These are phyloP conservation scores for Caenorhabditis drosophilae DNA, from an alignment of 2,888 invertebrate genomes.

Conservation along the genomic window DNA sequence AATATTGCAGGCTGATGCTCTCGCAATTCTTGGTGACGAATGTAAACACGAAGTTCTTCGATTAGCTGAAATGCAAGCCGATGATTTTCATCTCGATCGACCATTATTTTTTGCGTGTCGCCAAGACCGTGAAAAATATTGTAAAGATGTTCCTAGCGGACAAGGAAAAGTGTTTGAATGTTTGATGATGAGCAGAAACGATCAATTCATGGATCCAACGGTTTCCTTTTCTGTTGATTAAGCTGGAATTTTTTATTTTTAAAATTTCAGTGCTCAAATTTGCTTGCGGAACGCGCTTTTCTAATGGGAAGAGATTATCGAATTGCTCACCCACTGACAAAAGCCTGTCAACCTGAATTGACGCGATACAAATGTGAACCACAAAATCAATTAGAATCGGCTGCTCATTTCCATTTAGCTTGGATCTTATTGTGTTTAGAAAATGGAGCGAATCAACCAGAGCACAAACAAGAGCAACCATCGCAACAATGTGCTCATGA, in stretches of 20 bases:
- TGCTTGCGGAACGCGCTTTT: slow-evolving; percentile 84
- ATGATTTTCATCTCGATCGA: slow-evolving; percentile 85
- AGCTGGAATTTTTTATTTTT: slow-evolving; percentile 2
- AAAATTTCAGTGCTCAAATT: slow-evolving; percentile 78
- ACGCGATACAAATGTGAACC: slow-evolving; percentile 77
- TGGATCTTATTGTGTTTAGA: slow-evolving; percentile 88
- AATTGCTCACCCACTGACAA: slow-evolving; percentile 84
- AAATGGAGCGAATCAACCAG: slow-evolving; percentile 68
- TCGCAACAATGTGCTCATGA: slow-evolving; percentile 83
- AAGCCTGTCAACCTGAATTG: slow-evolving; percentile 53
- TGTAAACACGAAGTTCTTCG: slow-evolving; percentile 74
- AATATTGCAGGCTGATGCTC: slow-evolving; percentile 24
- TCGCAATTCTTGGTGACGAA: slow-evolving; percentile 40
- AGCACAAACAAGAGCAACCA: slow-evolving; percentile 42
- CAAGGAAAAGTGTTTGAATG: slow-evolving; percentile 79
- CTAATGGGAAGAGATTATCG: slow-evolving; percentile 88
- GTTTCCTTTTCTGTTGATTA: slow-evolving; percentile 5
- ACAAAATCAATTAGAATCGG: slow-evolving; percentile 74
- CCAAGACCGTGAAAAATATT: slow-evolving; percentile 78
- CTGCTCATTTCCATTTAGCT: slow-evolving; percentile 66
- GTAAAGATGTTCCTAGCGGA: slow-evolving; percentile 78
- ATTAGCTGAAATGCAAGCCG: slow-evolving; percentile 87
- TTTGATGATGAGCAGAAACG: slow-evolving; percentile 60
- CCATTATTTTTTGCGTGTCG: slow-evolving; percentile 88
- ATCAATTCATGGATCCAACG: slow-evolving; percentile 62